Evolutionary conservation across 2,888 invertebrate species (phyloP).

Genomic region (Clusia tigrina): DNA sequence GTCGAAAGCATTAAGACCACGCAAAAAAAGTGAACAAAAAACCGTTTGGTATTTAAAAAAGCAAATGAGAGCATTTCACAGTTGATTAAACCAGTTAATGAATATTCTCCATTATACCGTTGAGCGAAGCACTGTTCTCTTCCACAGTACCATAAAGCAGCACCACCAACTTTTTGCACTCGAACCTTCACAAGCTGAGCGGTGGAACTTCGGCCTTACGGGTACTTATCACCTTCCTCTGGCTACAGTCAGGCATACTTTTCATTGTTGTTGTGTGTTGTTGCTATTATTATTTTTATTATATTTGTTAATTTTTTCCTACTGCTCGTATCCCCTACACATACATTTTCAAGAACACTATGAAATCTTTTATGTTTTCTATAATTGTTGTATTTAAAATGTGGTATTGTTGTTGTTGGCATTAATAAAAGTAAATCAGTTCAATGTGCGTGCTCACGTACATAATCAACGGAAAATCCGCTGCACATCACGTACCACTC

Average conservation of each 20-base stretch:
- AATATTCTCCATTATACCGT: neutral
- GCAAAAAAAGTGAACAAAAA: constrained; percentile 35
- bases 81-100: constrained; percentile 22
- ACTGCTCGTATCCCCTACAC: too few relatives aligned
- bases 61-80: constrained; percentile 24
- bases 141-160: too few relatives aligned
- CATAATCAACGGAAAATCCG: constrained; percentile 12
- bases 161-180: too few relatives aligned
- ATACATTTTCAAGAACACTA: too few relatives aligned
- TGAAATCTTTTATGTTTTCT: too few relatives aligned
- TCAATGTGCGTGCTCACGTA: constrained; percentile 28
- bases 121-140: too few relatives aligned
- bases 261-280: too few relatives aligned
- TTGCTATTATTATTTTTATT: too few relatives aligned
- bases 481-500: constrained; percentile 25
- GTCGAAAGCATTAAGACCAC: constrained; percentile 43
- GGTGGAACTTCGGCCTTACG: neutral
- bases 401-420: too few relatives aligned
- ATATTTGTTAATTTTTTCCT: too few relatives aligned
- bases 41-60: neutral
- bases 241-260: too few relatives aligned
- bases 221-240: neutral
- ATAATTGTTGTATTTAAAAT: too few relatives aligned
- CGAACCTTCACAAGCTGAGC: neutral
- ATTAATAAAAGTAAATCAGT: constrained; percentile 24